Evolutionary conservation across 2,888 invertebrate species (phyloP), one percentile per base, ranked within the genome.

Genomic region (Eucera pruinosa): DNA sequence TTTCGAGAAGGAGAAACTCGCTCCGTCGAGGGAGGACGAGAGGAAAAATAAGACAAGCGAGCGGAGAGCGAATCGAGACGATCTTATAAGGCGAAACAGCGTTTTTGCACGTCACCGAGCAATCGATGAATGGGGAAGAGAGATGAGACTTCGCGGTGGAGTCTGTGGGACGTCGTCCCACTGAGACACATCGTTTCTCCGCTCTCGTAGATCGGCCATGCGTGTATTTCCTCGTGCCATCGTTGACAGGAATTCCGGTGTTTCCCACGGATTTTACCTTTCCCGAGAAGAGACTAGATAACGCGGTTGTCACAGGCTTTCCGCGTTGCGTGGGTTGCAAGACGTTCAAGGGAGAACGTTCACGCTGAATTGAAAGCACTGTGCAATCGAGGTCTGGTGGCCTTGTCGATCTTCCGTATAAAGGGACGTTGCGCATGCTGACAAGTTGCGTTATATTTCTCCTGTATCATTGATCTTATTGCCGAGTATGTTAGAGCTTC

Each of bases 111-210:
- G 74, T 43, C 70, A 25, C 47, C 66, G 30, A 68, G 84, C 13
- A 39, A 85, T 87, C 85, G 85, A 87, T 89, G 89, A 89, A 88
- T 88, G 88, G 86, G 77, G 81, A 78, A 36, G 11, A 25, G 18
- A 47, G 65, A 55, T 30, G 65, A 25, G 30, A 18, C 54, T 60
- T 30, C 57, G 43, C 25, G n/a, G n/a, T 7, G 48, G 33, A 23
- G 20, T 60, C 76, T 80, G 87, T 86, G 78, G 86, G 86, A 85
- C 68, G 86, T 86, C 87, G 83, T 86, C 87, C 88, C 81, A 88
- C 87, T 83, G 87, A 84, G 82, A 85, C 78, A 78, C 82, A 81
- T 85, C 82, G 73, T 58, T 62, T 36, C 48, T 60, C 7, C 18
- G 70, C 58, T 82, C 72, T 27, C 11, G 36, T 30, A 52, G 48